These are phyloP conservation scores for Lutjanus argentimaculatus DNA, from an alignment of 2,797 vertebrate genomes.

Conservation along the genomic window DNA sequence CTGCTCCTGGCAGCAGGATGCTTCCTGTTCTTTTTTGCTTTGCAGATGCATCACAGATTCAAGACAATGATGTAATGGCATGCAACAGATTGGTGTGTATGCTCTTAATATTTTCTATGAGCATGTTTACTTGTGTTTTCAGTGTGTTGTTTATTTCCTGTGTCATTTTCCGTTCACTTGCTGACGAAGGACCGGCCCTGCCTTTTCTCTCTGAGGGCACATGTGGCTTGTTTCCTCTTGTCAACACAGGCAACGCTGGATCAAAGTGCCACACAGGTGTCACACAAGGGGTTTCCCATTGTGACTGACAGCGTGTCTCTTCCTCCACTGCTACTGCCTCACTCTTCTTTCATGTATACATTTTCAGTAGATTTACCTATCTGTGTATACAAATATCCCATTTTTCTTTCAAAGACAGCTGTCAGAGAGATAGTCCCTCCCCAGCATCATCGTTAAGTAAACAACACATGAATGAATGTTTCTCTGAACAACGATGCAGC, in stretches of 20 bases:
- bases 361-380: neutral
- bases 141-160: constrained; percentile 36
- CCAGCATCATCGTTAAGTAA: constrained; percentile 16
- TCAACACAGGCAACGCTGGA: constrained; percentile 48
- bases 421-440: constrained; percentile 15
- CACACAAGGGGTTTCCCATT: constrained; percentile 53
- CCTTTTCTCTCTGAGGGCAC: constrained; percentile 37
- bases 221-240: constrained; percentile 64
- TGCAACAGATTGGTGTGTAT: constrained; percentile 31
- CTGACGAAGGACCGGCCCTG: constrained; percentile 5
- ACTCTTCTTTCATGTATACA: constrained; percentile 16
- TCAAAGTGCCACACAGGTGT: constrained; percentile 56
- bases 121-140: neutral
- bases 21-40: constrained; percentile 4
- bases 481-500: constrained; percentile 31
- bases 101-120: constrained; percentile 12
- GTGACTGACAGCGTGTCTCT: constrained; percentile 53
- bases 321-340: constrained; percentile 17
- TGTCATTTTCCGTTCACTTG: constrained; percentile 39
- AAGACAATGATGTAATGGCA: constrained; percentile 35
- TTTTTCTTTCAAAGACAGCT: constrained; percentile 8
- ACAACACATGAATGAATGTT: constrained; percentile 49
- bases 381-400: constrained; percentile 10
- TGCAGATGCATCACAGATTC: constrained; percentile 34
- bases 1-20: constrained; percentile 11